A percentile compares a stretch with the other conserved stretches of the same genome.
Evolutionary conservation across 2,797 vertebrate genomes (phyloP).

Genomic region (Lepus oiostolus): DNA sequence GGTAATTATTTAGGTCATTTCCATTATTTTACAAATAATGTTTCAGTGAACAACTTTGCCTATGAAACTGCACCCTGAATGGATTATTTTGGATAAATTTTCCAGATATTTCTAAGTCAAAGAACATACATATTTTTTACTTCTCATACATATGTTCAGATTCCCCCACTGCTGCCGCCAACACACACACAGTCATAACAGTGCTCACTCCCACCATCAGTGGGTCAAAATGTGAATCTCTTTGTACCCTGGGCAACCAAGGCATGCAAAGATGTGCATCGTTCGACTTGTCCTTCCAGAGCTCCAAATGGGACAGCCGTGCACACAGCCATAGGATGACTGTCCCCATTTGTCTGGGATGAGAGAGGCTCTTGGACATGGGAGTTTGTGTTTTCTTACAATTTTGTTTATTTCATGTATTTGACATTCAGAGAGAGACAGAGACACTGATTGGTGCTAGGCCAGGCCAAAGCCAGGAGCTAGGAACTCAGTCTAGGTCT

Average conservation of each 20-base stretch:
- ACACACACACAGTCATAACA: background rate
- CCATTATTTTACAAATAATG: constrained; percentile 33
- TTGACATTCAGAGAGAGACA: too few relatives aligned
- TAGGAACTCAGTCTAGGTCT: too few relatives aligned
- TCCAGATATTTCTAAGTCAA: constrained; percentile 19
- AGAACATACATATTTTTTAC: background rate
- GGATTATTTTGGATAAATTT: background rate
- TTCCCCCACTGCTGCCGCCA: background rate
- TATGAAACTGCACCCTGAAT: background rate
- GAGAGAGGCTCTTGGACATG: background rate
- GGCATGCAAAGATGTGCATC: background rate
- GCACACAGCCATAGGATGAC: background rate
- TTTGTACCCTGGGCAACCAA: background rate
- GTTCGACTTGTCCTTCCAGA: background rate
- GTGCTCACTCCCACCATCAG: background rate
- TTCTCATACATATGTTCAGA: constrained; percentile 18
- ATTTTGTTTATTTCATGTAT: constrained; percentile 7
- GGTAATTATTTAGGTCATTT: constrained; percentile 9
- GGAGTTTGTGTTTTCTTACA: background rate
- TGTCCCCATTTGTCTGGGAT: background rate
- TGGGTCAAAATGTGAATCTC: background rate
- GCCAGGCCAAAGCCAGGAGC: too few relatives aligned
- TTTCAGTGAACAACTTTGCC: constrained; percentile 2
- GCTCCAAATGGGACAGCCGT: background rate
- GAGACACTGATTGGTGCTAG: too few relatives aligned